Base-by-base conservation (phyloP, 2,797 vertebrate genomes). In the Pyrocephalus nanus region DNA sequence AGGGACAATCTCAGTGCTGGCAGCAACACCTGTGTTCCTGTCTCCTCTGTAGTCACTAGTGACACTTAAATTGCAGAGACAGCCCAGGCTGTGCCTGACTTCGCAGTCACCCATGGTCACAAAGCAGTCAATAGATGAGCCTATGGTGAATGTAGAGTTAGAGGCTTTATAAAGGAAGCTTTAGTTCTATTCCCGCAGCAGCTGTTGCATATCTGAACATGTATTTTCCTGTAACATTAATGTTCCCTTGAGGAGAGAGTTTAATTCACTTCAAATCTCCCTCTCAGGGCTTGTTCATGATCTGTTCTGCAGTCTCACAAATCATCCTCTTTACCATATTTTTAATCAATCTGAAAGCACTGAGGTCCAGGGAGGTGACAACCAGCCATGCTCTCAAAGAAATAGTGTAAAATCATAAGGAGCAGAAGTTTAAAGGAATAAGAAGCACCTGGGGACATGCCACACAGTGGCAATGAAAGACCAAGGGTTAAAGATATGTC, bases 381-480 rank as follows among this genome's bases (percentile, higher is more conserved):
- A 57, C 40, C 65, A 87, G 74, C 23, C 66, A n/a, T 7, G 4
- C 3, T 75, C 60, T 64, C 85, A 58, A 61, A 81, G 45, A 50
- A 90, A 84, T 17, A 25, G 29, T 32, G 21, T 79, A 55, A 95
- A 80, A 86, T 89, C 54, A 25, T 27, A 82, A 54, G 53, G 55
- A 83, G 38, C 88, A 1, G 9, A 73, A 60, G 22, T 65, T 62
- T 43, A 85, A 82, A 71, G 50, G 67, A 54, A 54, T 36, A 81
- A 75, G 60, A 23, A 79, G 80, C 71, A 93, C 81, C 74, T 71
- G 53, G 88, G 77, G 57, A 74, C 54, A 50, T 47, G 81, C 88
- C 89, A 95, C 92, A 94, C 74, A 85, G 95, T 94, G 77, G 91
- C 90, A 92, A 74, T 57, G 94, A 79, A 87, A 92, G 77, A 82